phyloP scores from a whole-genome alignment of 2,888 invertebrate species.

The Mesochorus sp. region DNA sequence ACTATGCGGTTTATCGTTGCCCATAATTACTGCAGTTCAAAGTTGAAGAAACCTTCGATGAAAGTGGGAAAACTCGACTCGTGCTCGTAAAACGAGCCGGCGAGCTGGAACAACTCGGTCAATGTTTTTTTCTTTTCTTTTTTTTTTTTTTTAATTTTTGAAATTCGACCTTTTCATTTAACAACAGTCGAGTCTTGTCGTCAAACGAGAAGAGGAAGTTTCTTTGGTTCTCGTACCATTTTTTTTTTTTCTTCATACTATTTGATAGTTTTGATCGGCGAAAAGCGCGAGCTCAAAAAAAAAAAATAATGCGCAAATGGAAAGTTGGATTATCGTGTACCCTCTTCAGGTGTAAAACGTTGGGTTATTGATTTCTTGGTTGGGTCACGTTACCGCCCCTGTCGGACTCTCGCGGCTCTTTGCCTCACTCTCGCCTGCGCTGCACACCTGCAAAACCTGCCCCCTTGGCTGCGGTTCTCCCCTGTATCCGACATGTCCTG shows the following conservation, averaged over 20 bases:
- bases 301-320: conserved; percentile 52
- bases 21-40: background rate
- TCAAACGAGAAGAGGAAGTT: too few species aligned
- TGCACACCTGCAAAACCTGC: conserved; percentile 63
- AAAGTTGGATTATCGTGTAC: conserved; percentile 62
- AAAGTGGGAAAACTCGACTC: background rate
- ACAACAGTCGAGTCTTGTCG: too few species aligned
- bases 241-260: too few species aligned
- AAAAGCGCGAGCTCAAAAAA: conserved; percentile 33
- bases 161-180: too few species aligned
- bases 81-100: background rate
- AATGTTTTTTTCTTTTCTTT: too few species aligned
- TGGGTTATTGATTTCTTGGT: conserved; percentile 71
- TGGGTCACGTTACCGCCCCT: conserved; percentile 67
- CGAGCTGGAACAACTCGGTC: too few species aligned
- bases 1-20: background rate
- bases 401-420: conserved; percentile 23
- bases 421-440: conserved; percentile 32
- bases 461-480: conserved; percentile 12
- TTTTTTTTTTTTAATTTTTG: too few species aligned
- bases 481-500: background rate
- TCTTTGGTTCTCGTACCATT: too few species aligned
- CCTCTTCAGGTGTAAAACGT: conserved; percentile 68
- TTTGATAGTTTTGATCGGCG: too few species aligned
- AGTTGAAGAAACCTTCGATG: background rate